Evolutionary conservation across 1,140 invertebrate species (phyloP), one percentile per base, ranked within the genome.

Genomic region (Helicoverpa armigera): DNA sequence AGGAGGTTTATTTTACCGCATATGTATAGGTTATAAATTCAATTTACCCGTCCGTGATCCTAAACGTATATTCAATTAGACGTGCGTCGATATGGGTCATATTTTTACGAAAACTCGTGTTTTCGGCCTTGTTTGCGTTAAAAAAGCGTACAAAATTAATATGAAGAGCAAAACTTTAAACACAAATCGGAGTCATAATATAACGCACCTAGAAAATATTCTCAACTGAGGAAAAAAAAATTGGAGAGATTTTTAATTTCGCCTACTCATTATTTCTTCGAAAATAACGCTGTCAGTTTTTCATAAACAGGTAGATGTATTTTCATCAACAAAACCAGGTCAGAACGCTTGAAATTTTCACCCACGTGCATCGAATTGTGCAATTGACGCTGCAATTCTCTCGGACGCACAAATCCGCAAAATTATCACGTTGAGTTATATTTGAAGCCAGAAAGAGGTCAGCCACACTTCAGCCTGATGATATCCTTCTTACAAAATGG

Each of bases 351-450:
- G 16, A 67, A n/a, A 13, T 67, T 67, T 67, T 70, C 67, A 53
- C 67, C 48, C 67, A 70, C 67, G 63, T 67, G n/a, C 35, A 48
- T 50, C 35, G 63, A 50, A 70, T 70, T 70, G 50, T 70, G 67
- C 67, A 70, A 70, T 29, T 50, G 67, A 29, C 53, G 67, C 50
- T 70, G 63, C 63, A 67, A 70, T 70, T 70, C 53, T 70, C 67
- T 70, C 54, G 50, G 14, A 10, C 67, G 67, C 67, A 70, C 50
- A 31, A 70, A 70, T 70, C 18, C 50, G 67, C 50, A 70, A 70
- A 70, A 70, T 70, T 51, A 70, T 70, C 67, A 54, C 50, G 48
- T 14, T 9, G 67, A 70, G 67, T 70, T 70, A 70, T 70, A 70
- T 69, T 69, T 69, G 48, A 70, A 23, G 67, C 23, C 29, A 70